Base-by-base conservation (phyloP, 92 coral and sea anemone genomes). In the Scolanthus callimorphus region DNA sequence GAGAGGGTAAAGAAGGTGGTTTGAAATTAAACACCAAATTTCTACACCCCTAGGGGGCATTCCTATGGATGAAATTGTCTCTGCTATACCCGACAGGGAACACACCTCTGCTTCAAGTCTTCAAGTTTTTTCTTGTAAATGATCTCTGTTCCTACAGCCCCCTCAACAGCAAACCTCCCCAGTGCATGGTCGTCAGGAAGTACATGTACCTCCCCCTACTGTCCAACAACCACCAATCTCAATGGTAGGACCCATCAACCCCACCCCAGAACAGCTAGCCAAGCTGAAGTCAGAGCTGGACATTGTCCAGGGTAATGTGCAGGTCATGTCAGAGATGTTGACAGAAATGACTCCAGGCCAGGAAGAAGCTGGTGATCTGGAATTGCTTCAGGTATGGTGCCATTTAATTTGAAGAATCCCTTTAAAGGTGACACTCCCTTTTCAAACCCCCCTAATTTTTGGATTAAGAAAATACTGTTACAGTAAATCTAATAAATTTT, bases 271-370 rank as follows among this genome's bases (percentile, higher is more conserved):
- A 54, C 95, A 88, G 59, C 54, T 92, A n/a, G 98, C 96, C 11
- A 92, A 92, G 71, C 47, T 92, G 26, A 79, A 94, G 25, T 88
- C 96, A 4, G 96, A 92, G 47, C 85, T 92, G 55, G 98, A 92
- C 47, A 70, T 84, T 13, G 98, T 92, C 20, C 92, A 92, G 60
- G 98, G 96, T 11, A 92, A 92, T 57, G 79, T 88, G 11, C 74
- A 71, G 41, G 96, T 92, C 26, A 92, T 92, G 98, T 92, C 98
- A 0, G 98, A 92, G 63, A 92, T 92, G 98, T 54, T 92, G 69
- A 92, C 91, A 31, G 90, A 79, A 52, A 77, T 92, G 77, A 88
- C 89, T n/a, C 91, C 91, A 24, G 89, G 91, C 3, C 94, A 83
- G 39, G 92, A 92, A 38, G 92, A 80, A 58, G 70, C 79, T 29